Conservation (phyloP, 2,888 invertebrate species). For the Rapana venosa region DNA sequence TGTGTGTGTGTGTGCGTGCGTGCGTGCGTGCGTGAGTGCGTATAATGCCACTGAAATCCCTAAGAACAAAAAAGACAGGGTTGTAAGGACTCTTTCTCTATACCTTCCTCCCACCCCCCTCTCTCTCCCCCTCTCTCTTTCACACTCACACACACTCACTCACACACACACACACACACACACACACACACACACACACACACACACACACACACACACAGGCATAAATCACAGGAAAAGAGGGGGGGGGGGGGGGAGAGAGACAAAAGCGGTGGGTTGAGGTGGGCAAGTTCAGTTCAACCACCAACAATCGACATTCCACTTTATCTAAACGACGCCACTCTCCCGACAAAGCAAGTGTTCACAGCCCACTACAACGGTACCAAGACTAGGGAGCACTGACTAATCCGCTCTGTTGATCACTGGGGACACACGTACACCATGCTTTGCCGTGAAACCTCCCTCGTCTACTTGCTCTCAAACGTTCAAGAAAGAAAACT, state of each 20-base stretch:
- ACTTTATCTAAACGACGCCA: not conserved
- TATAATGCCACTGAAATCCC: not conserved
- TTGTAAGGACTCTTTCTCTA: too few species aligned
- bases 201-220: slow-evolving; percentile 18
- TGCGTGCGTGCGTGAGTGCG: not conserved
- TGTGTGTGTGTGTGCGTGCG: not conserved
- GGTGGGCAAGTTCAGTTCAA: too few species aligned
- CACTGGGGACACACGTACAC: not conserved
- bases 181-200: not conserved
- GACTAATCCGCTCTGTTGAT: not conserved
- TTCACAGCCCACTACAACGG: not conserved
- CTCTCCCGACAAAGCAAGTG: not conserved
- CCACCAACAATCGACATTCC: not conserved
- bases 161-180: slow-evolving; percentile 9
- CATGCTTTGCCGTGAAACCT: too few species aligned
- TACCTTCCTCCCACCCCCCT: too few species aligned
- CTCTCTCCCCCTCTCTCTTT: too few species aligned
- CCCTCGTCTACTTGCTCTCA: too few species aligned
- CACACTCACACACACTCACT: slow-evolving; percentile 18
- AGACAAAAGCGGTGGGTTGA: too few species aligned
- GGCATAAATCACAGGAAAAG: not conserved
- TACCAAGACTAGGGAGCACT: not conserved
- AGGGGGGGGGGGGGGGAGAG: too few species aligned
- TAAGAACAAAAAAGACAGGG: too few species aligned
- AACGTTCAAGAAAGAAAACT: too few species aligned